Conservation (phyloP, 35 echinoderm and acorn worm species). For the Ophioderma brevispina region DNA sequence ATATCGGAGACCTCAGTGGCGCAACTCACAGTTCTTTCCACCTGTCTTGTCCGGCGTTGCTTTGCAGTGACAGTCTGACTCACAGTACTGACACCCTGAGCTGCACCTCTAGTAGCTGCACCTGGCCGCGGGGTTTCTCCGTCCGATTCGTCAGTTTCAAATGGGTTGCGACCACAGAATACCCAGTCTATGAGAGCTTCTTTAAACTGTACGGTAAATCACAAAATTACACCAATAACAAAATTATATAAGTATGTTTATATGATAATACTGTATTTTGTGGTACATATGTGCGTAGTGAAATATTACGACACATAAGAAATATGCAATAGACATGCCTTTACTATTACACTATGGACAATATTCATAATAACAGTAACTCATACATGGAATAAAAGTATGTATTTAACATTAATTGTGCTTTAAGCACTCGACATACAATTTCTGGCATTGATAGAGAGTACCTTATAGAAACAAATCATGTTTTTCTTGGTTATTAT, state of each 20-base stretch:
- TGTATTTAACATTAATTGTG: no score
- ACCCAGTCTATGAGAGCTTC: slow-evolving; percentile 52
- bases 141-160: slow-evolving; percentile 35
- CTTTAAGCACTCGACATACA: no score
- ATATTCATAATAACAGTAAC: no score
- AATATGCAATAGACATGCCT: neutral
- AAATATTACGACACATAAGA: neutral
- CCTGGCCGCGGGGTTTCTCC: neutral
- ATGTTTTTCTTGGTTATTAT: no score
- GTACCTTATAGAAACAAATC: no score
- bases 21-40: neutral
- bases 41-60: neutral
- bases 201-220: slow-evolving; percentile 32
- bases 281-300: neutral
- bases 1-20: neutral
- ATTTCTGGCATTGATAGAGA: no score
- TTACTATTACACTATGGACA: no score
- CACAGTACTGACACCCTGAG: neutral
- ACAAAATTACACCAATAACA: no score
- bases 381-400: no score
- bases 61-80: neutral
- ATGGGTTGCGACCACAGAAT: slow-evolving; percentile 57
- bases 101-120: neutral
- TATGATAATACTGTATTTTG: neutral
- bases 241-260: neutral